Base-by-base conservation (phyloP, 1,140 invertebrate genomes). In the Mylabris phalerata region DNA sequence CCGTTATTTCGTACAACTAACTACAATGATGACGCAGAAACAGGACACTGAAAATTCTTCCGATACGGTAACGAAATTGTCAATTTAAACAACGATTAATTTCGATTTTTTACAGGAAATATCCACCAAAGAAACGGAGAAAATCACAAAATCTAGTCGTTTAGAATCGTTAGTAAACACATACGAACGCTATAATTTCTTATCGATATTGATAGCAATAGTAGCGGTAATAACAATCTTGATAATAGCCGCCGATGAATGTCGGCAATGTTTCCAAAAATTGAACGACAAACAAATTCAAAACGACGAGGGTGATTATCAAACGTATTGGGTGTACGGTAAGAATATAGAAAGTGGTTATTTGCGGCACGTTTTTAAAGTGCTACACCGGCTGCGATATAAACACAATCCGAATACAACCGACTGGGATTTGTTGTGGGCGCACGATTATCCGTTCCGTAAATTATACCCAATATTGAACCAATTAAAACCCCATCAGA, bases 381-480 rank as follows among this genome's bases (percentile, higher is more conserved):
- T 92, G 9, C 77, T 95, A 52, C 75, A 87, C 5, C 75, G 83
- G 63, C 72, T 91, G 6, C 91, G 92, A 0, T 93, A 85, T 68
- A 71, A 81, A 50, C 74, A 83, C 55, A 80, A 78, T 9, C 76
- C 75, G 11, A 80, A 84, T 54, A 72, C 80, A 6, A 75, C 77
- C 0, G 76, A 86, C n/a, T 97, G 93, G 92, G 84, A 89, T 70
- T 75, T 97, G 3, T 71, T 98, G 4, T 98, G 95, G 95, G 85
- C 92, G 2, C 92, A 96, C 74, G 90, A 95, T 68, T 98, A 94
- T 75, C 94, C 93, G 3, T 97, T 95, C 69, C 77, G 79, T 43
- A 75, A 73, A 1, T 66, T 90, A 3, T 77, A 83, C 26, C 69
- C 80, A 0, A 71, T 79, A 59, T 68, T 92, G 9, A 80, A 76